Conservation (phyloP, 2,113 vertebrate species). For the Gambusia holbrooki region DNA sequence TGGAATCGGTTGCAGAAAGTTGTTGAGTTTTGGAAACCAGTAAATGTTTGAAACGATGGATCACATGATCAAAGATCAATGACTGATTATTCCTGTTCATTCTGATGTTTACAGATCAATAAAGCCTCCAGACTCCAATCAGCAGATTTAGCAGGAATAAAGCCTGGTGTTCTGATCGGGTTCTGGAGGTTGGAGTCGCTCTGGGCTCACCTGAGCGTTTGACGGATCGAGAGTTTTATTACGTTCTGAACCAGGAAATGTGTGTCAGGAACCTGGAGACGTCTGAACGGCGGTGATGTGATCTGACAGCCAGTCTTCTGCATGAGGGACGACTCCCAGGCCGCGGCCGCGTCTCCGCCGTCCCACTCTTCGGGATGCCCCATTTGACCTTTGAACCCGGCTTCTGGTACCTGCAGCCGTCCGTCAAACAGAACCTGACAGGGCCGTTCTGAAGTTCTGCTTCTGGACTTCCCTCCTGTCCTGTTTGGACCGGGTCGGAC, state of each 20-base stretch:
- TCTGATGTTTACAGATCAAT: too few relatives aligned
- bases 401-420: constrained; percentile 10
- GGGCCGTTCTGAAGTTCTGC: constrained; percentile 17
- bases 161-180: too few relatives aligned
- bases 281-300: constrained; percentile 21
- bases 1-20: too few relatives aligned
- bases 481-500: constrained; percentile 21
- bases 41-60: too few relatives aligned
- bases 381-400: constrained; percentile 22
- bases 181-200: too few relatives aligned
- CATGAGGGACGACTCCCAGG: constrained; percentile 23
- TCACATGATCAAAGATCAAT: too few relatives aligned
- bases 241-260: constrained; percentile 30
- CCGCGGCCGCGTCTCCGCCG: background rate
- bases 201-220: too few relatives aligned
- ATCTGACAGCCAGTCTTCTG: constrained; percentile 43
- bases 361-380: constrained; percentile 6
- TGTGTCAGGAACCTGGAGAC: constrained; percentile 11
- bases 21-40: too few relatives aligned
- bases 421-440: constrained; percentile 38
- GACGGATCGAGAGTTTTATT: background rate
- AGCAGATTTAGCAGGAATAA: too few relatives aligned
- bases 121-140: too few relatives aligned
- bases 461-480: constrained; percentile 49
- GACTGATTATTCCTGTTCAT: too few relatives aligned